Conservation (phyloP, 2,888 invertebrate genomes). For the Frankliniella fusca region DNA sequence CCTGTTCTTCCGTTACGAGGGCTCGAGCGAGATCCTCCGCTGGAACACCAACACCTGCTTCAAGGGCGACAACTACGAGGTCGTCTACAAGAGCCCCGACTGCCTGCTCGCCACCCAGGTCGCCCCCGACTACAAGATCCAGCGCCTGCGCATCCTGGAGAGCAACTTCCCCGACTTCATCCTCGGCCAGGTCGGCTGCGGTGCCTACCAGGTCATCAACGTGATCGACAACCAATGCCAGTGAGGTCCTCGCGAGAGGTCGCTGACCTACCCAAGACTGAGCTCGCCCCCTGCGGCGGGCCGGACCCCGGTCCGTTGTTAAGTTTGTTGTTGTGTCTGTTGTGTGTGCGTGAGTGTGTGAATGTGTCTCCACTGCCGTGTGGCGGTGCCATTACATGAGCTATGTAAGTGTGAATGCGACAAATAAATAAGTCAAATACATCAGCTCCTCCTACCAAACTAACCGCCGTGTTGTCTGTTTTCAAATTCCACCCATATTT, state of each 20-base stretch:
- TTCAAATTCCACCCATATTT: not conserved
- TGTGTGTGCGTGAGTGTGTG: conserved; percentile 11
- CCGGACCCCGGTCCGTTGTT: conserved; percentile 8
- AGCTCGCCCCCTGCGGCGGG: not conserved
- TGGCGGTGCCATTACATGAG: not conserved
- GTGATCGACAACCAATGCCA: conserved; percentile 39
- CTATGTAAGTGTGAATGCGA: conserved; percentile 15
- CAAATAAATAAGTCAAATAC: conserved; percentile 7
- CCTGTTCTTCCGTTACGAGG: conserved; percentile 45
- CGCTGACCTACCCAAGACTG: not conserved
- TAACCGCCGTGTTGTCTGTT: not conserved
- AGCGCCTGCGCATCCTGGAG: conserved; percentile 40
- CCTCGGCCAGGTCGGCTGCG: conserved; percentile 59
- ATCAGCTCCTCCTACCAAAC: conserved; percentile 17
- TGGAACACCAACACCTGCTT: conserved; percentile 55
- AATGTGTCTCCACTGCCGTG: conserved; percentile 8
- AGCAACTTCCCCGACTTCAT: conserved; percentile 49
- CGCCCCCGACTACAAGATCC: conserved; percentile 40
- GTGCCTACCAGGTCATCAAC: conserved; percentile 54
- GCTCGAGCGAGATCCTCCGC: conserved; percentile 58
- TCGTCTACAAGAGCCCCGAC: conserved; percentile 39
- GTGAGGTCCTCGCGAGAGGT: not conserved
- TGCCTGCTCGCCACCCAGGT: conserved; percentile 41
- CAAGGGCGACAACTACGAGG: conserved; percentile 39
- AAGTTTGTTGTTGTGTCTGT: conserved; percentile 6